Evolutionary conservation across 2,797 vertebrate species (phyloP).

Genomic region (Vipera ursinii): DNA sequence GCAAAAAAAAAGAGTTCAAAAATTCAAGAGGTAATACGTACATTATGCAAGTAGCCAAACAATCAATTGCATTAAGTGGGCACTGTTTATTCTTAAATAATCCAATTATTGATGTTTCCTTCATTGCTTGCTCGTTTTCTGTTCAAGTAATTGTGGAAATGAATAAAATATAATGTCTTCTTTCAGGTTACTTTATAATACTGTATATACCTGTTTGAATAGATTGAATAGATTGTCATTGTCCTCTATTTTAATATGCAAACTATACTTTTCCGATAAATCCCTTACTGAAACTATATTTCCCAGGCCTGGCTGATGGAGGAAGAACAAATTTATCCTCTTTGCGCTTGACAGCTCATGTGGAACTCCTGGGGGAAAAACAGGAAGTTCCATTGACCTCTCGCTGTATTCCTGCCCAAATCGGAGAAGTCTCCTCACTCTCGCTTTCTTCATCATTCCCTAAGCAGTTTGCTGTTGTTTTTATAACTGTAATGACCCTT

Average conservation of each 20-base stretch:
- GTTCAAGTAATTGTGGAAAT: not conserved
- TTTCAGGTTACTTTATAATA: conserved; percentile 13
- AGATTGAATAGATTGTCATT: not conserved
- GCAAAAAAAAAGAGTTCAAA: not conserved
- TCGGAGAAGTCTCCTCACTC: not conserved
- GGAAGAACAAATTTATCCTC: conserved; percentile 32
- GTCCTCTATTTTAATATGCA: conserved; percentile 17
- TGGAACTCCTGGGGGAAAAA: not conserved
- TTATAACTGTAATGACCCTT: not conserved
- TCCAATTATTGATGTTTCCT: not conserved
- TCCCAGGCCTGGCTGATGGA: conserved; percentile 8
- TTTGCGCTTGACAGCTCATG: conserved; percentile 16
- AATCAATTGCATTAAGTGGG: not conserved
- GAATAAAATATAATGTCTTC: conserved; percentile 25
- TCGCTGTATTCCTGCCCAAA: not conserved
- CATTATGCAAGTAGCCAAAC: not conserved
- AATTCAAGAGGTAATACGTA: not conserved
- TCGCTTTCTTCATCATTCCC: not conserved
- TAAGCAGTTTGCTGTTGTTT: not conserved
- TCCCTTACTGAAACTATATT: conserved; percentile 27
- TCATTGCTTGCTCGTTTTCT: not conserved
- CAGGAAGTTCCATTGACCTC: not conserved
- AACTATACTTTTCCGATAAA: conserved; percentile 4
- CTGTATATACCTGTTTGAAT: not conserved
- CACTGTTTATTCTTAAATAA: not conserved